These are phyloP conservation scores for Gymnothorax reevesii DNA, from an alignment of 2,797 vertebrate genomes.

Conservation along the genomic window DNA sequence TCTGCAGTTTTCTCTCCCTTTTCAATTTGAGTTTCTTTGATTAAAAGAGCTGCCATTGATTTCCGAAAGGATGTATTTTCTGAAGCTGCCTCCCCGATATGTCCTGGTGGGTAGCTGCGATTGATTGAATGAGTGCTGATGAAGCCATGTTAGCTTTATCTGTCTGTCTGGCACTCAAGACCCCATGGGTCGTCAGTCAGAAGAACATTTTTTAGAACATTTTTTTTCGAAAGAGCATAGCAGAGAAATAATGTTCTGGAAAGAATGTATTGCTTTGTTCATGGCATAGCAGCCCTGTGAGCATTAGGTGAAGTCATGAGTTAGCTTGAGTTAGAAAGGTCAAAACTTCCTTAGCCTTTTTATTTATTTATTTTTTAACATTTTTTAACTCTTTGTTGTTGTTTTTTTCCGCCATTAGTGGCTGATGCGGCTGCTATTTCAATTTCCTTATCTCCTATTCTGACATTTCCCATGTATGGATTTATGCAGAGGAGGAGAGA, in stretches of 20 bases:
- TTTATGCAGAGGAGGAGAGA: neutral
- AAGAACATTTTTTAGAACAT: no score
- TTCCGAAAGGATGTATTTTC: neutral
- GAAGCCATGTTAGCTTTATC: neutral
- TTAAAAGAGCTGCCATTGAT: slow-evolving; percentile 6
- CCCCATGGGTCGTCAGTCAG: neutral
- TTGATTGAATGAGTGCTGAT: slow-evolving; percentile 22
- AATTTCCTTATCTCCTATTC: no score
- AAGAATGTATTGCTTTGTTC: neutral
- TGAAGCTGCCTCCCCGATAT: neutral
- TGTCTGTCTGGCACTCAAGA: neutral
- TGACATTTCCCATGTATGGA: neutral
- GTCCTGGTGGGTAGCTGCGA: neutral
- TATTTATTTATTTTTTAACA: neutral
- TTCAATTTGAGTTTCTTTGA: slow-evolving; percentile 21
- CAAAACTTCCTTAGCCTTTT: neutral
- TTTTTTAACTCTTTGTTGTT: neutral
- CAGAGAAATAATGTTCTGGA: neutral
- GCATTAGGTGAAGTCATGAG: neutral
- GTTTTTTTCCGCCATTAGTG: neutral
- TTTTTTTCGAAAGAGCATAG: no score
- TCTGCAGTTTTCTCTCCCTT: slow-evolving; percentile 1
- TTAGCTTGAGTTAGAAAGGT: neutral
- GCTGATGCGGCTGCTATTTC: no score
- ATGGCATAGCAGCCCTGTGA: neutral